Conservation (phyloP, 1,140 invertebrate species). For the Heliothis virescens region DNA sequence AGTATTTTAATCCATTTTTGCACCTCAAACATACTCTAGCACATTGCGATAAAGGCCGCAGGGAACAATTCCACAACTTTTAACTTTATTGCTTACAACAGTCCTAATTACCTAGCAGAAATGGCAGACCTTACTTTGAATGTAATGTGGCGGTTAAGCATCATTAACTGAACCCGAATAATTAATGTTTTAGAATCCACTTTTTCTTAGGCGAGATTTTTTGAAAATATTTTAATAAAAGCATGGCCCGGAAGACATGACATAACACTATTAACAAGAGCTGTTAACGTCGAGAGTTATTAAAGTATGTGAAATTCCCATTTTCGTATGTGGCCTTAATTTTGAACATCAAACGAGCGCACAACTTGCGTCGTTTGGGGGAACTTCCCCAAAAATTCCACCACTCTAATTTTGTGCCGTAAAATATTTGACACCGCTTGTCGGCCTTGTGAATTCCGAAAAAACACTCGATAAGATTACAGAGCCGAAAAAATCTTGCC, state of each 20-base stretch:
- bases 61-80: constrained; percentile 49
- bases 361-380: constrained; percentile 71
- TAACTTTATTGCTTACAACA: constrained; percentile 52
- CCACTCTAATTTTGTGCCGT: constrained; percentile 58
- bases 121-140: constrained; percentile 33
- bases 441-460: constrained; percentile 56
- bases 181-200: constrained; percentile 7
- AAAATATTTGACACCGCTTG: constrained; percentile 69
- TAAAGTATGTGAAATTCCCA: constrained; percentile 69
- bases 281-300: constrained; percentile 53
- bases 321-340: constrained; percentile 69
- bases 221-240: background rate
- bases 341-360: constrained; percentile 65
- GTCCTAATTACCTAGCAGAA: constrained; percentile 46
- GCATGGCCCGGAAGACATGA: constrained; percentile 19
- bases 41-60: constrained; percentile 47
- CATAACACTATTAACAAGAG: constrained; percentile 45
- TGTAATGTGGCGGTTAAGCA: constrained; percentile 32
- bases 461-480: constrained; percentile 51
- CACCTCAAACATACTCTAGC: constrained; percentile 39
- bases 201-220: background rate
- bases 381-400: constrained; percentile 70
- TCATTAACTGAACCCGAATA: constrained; percentile 18
- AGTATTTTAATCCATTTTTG: constrained; percentile 41
- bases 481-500: constrained; percentile 27